A percentile compares a stretch with the other conserved stretches of the same genome.
These are phyloP conservation scores for Acipenser oxyrinchus DNA, from an alignment of 2,797 vertebrate species.

Conservation along the genomic window DNA sequence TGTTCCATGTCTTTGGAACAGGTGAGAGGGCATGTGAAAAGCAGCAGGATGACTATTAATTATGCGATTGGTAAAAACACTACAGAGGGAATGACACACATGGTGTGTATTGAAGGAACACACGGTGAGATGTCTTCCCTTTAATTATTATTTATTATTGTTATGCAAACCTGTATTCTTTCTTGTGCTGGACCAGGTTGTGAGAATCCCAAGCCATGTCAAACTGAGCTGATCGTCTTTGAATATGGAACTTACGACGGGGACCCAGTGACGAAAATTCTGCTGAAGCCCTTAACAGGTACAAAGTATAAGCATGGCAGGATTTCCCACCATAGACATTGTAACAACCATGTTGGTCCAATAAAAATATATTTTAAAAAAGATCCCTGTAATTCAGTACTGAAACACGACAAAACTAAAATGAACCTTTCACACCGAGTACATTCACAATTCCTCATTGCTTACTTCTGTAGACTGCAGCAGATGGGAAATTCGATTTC, in stretches of 20 bases:
- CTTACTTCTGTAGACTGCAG: too few species aligned
- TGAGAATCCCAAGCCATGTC: constrained; percentile 84
- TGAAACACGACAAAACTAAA: too few species aligned
- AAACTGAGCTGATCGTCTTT: constrained; percentile 73
- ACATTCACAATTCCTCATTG: too few species aligned
- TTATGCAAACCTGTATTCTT: neutral
- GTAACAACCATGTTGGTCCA: too few species aligned
- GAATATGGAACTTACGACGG: constrained; percentile 77
- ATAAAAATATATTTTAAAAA: too few species aligned
- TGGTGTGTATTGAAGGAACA: constrained; percentile 86
- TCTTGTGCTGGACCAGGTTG: constrained; percentile 60
- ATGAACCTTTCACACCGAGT: too few species aligned
- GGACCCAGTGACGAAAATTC: constrained; percentile 81
- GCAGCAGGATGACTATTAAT: constrained; percentile 56
- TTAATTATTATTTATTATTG: neutral
- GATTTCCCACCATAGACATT: too few species aligned
- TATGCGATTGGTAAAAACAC: constrained; percentile 83
- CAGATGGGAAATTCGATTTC: too few species aligned
- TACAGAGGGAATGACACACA: constrained; percentile 80
- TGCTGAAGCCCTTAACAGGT: constrained; percentile 73
- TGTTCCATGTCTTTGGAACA: constrained; percentile 29
- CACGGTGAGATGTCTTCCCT: constrained; percentile 52
- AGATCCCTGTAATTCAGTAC: too few species aligned
- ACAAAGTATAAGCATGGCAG: too few species aligned
- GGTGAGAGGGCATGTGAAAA: constrained; percentile 73